Evolutionary conservation across 2,113 vertebrate species (phyloP).

Genomic region (Chloebia gouldiae): DNA sequence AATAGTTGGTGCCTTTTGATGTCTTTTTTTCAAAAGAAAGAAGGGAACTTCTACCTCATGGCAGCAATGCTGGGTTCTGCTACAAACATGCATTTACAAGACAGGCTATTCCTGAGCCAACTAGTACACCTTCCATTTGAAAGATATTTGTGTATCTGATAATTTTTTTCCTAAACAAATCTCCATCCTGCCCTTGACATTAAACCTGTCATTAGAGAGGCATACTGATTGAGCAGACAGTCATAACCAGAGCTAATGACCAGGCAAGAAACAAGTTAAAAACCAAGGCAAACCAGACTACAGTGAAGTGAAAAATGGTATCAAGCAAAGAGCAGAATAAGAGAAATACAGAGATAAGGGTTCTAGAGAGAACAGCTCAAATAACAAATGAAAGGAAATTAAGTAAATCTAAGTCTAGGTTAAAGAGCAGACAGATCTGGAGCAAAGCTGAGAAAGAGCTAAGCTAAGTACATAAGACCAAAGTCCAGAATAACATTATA

Average conservation of each 20-base stretch:
- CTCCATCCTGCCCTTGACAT: not conserved
- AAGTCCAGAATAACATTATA: not conserved
- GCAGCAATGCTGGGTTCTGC: not conserved
- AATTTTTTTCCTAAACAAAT: not conserved
- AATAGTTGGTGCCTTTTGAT: not conserved
- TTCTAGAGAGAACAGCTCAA: not conserved
- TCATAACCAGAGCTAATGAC: not conserved
- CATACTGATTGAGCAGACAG: not conserved
- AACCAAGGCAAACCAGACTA: not conserved
- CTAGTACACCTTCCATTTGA: not conserved
- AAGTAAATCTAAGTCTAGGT: not conserved
- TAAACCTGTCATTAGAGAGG: not conserved
- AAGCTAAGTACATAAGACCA: not conserved
- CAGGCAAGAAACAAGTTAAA: not conserved
- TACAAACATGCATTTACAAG: not conserved
- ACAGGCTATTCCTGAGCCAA: not conserved
- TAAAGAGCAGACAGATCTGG: not conserved
- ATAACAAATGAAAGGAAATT: not conserved
- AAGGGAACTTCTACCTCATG: not conserved
- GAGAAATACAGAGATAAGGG: not conserved
- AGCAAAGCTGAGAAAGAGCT: not conserved
- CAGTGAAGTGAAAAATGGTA: not conserved
- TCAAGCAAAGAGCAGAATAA: not conserved
- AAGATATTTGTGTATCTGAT: not conserved
- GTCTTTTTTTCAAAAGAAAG: not conserved